phyloP scores from a whole-genome alignment of 1,140 invertebrate genomes.

The Drosophila ogumai region DNA sequence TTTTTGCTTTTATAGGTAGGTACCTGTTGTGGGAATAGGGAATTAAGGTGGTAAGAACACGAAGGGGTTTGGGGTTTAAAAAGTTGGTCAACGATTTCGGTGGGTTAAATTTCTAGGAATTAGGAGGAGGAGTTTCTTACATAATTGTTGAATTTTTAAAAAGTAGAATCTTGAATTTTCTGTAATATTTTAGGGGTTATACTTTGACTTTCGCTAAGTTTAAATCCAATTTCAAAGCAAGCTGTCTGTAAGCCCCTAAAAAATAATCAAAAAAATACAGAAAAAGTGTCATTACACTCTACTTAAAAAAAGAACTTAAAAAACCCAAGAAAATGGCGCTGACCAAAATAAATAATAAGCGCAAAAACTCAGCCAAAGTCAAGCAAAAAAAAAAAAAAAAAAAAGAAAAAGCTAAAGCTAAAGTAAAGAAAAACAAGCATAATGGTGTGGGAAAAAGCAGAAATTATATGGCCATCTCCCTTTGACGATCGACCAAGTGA shows the following conservation, averaged over 20 bases:
- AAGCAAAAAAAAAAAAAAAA: conserved; percentile 17
- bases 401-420: not conserved
- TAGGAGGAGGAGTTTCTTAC: accelerated
- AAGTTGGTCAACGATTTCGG: not conserved
- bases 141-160: not conserved
- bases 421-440: conserved; percentile 21
- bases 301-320: conserved; percentile 22
- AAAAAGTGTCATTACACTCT: conserved; percentile 52
- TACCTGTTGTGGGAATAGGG: conserved; percentile 34
- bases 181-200: not conserved
- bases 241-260: not conserved
- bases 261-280: not conserved
- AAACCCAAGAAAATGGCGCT: conserved; percentile 43
- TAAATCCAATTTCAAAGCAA: not conserved
- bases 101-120: not conserved
- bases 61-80: not conserved
- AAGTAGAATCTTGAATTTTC: not conserved
- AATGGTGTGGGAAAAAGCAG: conserved; percentile 25
- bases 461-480: conserved; percentile 25
- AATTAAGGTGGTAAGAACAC: not conserved
- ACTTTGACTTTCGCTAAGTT: not conserved
- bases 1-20: conserved; percentile 2
- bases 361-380: conserved; percentile 29
- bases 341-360: conserved; percentile 39
- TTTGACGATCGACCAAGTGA: conserved; percentile 25